Evolutionary conservation across 2,113 vertebrate species (phyloP).

Genomic region (Entelurus aequoreus): DNA sequence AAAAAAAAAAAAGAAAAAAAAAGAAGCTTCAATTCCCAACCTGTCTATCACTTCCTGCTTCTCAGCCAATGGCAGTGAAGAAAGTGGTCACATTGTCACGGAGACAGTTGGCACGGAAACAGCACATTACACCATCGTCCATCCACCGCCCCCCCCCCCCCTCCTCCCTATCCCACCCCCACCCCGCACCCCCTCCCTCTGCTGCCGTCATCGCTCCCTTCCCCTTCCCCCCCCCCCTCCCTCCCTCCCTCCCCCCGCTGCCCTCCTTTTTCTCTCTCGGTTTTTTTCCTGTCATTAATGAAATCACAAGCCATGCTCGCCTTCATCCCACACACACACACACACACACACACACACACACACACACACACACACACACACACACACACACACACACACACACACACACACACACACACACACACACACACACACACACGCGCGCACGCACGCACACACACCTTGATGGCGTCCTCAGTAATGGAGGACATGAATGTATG

Average conservation of each 20-base stretch:
- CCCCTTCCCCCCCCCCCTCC: slow-evolving; percentile 13
- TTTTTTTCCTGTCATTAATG: slow-evolving; percentile 71
- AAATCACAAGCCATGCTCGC: slow-evolving; percentile 66
- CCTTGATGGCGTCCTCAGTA: slow-evolving; percentile 17
- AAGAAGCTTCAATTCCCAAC: slow-evolving; percentile 40
- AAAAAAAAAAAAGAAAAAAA: slow-evolving; percentile 14
- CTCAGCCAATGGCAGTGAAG: slow-evolving; percentile 67
- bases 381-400: slow-evolving; percentile 19
- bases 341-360: slow-evolving; percentile 18
- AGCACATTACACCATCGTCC: slow-evolving; percentile 71
- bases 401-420: slow-evolving; percentile 20
- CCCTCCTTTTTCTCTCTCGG: slow-evolving; percentile 37
- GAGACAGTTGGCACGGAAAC: slow-evolving; percentile 79
- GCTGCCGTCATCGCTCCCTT: slow-evolving; percentile 62
- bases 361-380: background rate
- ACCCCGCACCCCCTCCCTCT: slow-evolving; percentile 47
- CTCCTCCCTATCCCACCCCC: slow-evolving; percentile 42
- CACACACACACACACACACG: slow-evolving; percentile 9
- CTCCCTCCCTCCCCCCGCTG: slow-evolving; percentile 33
- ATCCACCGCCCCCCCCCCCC: slow-evolving; percentile 60
- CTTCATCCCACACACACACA: slow-evolving; percentile 29
- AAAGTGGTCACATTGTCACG: slow-evolving; percentile 71
- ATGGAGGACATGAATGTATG: slow-evolving; percentile 20
- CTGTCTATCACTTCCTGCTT: slow-evolving; percentile 51
- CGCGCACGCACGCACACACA: background rate